phyloP scores from a whole-genome alignment of 2,113 vertebrate genomes.

The Brevimyrus niger region DNA sequence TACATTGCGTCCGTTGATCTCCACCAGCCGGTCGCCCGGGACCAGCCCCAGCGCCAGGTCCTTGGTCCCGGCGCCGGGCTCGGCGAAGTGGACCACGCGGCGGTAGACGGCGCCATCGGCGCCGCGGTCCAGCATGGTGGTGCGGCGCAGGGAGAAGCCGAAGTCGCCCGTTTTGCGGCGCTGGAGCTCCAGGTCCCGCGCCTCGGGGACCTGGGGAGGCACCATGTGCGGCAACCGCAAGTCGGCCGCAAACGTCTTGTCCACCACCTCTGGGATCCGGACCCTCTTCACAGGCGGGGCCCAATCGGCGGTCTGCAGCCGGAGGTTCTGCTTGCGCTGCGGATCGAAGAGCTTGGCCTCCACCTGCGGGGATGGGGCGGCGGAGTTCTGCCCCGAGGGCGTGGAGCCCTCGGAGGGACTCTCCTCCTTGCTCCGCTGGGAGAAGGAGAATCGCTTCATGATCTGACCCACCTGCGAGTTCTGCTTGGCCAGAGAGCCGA shows the following conservation, averaged over 20 bases:
- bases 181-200: constrained; percentile 79
- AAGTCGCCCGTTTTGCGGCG: constrained; percentile 89
- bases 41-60: constrained; percentile 81
- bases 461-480: constrained; percentile 68
- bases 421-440: constrained; percentile 70
- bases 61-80: constrained; percentile 83
- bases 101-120: constrained; percentile 75
- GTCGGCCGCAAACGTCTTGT: constrained; percentile 72
- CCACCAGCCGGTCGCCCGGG: constrained; percentile 86
- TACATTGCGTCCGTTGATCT: constrained; percentile 88
- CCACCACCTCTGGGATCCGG: constrained; percentile 67
- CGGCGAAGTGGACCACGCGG: constrained; percentile 86
- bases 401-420: constrained; percentile 68
- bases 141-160: constrained; percentile 87
- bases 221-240: constrained; percentile 69
- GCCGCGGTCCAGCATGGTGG: constrained; percentile 80
- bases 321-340: constrained; percentile 47
- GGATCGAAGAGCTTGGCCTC: constrained; percentile 58
- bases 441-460: constrained; percentile 73
- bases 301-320: constrained; percentile 5
- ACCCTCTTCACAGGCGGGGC: constrained; percentile 26
- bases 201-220: constrained; percentile 60
- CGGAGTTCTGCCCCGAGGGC: constrained; percentile 63
- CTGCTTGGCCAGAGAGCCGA: constrained; percentile 75
- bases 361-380: constrained; percentile 66